phyloP scores from a whole-genome alignment of 2,113 vertebrate genomes.

The Mus spicilegus region DNA sequence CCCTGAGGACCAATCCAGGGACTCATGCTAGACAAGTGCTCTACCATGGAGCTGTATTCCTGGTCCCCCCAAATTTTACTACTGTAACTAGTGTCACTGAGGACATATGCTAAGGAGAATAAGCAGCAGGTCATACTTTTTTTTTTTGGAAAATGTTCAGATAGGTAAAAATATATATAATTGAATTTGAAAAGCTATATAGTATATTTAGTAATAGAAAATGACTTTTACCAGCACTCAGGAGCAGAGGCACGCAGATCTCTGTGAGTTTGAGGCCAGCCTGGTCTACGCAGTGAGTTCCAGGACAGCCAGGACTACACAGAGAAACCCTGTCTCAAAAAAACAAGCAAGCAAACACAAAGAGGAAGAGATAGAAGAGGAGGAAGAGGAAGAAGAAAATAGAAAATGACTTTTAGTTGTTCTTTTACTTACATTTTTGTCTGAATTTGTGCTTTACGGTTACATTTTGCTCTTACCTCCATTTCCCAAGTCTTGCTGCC shows the following conservation, averaged over 20 bases:
- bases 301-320: background rate
- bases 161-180: background rate
- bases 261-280: background rate
- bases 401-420: background rate
- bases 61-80: background rate
- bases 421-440: constrained; percentile 11
- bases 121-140: background rate
- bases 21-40: background rate
- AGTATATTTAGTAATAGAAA: constrained; percentile 10
- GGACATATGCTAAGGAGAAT: background rate
- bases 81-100: background rate
- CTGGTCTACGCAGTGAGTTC: background rate
- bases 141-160: constrained; percentile 8
- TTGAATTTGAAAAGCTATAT: background rate
- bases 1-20: background rate
- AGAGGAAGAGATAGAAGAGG: too few relatives aligned
- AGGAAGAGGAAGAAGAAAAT: background rate
- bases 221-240: background rate
- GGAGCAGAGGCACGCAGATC: background rate
- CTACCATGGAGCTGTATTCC: background rate
- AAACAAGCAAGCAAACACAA: background rate
- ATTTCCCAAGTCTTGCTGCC: background rate
- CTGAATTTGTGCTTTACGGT: constrained; percentile 9
- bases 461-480: background rate
- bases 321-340: background rate